phyloP scores from a whole-genome alignment of 2,113 vertebrate species.

The rat (Rattus norvegicus) region GRCr8 NC_086023.1:171012501-171013000 shows the following conservation, averaged over 20 bases:
- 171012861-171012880: background rate
- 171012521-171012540: background rate
- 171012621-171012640: background rate
- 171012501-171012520: background rate
- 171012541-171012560: too few species aligned
- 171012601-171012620: background rate
- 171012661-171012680: background rate
- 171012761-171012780: background rate
- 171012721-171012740: background rate
- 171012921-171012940: background rate
- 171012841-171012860: background rate
- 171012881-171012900: background rate
- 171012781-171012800: background rate
- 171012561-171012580: too few species aligned
- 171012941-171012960: background rate
- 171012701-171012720: background rate
- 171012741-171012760: background rate
- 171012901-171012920: background rate
- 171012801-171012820: background rate
- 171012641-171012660: background rate
- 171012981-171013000: background rate
- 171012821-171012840: background rate
- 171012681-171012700: background rate
- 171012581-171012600: too few species aligned
- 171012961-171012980: background rate